A percentile compares a stretch with the other conserved stretches of the same genome.
These are phyloP conservation scores for Apis florea DNA, from an alignment of 1,140 invertebrate genomes.

Conservation along the genomic window DNA sequence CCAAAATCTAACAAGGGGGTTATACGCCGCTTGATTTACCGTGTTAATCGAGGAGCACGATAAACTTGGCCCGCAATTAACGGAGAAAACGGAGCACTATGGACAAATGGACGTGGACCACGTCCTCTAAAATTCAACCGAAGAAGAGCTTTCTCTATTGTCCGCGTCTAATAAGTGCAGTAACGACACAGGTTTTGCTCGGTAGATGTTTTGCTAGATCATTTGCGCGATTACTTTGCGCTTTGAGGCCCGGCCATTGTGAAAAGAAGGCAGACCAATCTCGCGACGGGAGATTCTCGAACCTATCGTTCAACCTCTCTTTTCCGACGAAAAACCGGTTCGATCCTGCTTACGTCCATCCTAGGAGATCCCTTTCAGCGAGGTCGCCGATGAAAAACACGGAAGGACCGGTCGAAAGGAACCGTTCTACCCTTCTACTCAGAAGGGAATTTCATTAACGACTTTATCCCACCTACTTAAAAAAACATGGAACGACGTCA, in stretches of 20 bases:
- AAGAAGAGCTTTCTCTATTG: constrained; percentile 58
- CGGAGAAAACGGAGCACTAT: constrained; percentile 54
- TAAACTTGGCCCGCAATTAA: constrained; percentile 68
- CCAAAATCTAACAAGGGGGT: too few species aligned
- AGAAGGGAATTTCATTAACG: constrained; percentile 68
- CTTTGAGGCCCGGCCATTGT: constrained; percentile 38
- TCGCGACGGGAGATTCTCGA: constrained; percentile 55
- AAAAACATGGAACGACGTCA: constrained; percentile 56
- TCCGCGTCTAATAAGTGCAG: constrained; percentile 46
- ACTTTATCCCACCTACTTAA: constrained; percentile 61
- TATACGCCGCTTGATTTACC: constrained; percentile 37
- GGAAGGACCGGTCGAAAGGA: constrained; percentile 42
- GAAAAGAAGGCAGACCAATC: constrained; percentile 50
- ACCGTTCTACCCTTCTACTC: constrained; percentile 29
- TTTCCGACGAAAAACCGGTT: constrained; percentile 41
- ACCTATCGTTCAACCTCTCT: constrained; percentile 37
- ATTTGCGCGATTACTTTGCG: constrained; percentile 51
- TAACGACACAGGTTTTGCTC: constrained; percentile 43
- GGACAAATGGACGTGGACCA: constrained; percentile 41
- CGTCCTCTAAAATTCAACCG: constrained; percentile 55
- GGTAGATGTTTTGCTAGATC: constrained; percentile 64
- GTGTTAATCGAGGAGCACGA: constrained; percentile 56
- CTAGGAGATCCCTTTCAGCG: constrained; percentile 51
- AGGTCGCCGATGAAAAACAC: constrained; percentile 54
- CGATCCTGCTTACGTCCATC: constrained; percentile 49